These are phyloP conservation scores for Drosophila mettleri DNA, from an alignment of 2,888 invertebrate genomes.

Conservation along the genomic window DNA sequence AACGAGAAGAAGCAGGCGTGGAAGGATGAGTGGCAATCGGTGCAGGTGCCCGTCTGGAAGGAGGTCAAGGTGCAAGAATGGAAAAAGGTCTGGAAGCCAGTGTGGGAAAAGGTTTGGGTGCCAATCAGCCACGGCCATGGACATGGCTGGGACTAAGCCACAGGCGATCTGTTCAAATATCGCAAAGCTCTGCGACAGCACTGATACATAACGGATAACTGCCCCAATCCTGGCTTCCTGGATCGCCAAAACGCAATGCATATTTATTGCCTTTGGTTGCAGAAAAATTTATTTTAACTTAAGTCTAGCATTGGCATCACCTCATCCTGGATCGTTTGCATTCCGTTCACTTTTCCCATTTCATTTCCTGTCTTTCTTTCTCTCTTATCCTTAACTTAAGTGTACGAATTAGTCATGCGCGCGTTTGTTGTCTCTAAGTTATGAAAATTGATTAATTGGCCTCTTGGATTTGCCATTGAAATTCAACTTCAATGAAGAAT, in stretches of 20 bases:
- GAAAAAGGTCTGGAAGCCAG: conserved; percentile 93
- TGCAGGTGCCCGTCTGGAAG: conserved; percentile 91
- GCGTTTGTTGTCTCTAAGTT: conserved; percentile 76
- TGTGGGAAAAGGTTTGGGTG: conserved; percentile 94
- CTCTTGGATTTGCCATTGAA: conserved; percentile 56
- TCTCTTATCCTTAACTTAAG: conserved; percentile 55
- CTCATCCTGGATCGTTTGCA: conserved; percentile 36
- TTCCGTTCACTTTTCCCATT: conserved; percentile 6
- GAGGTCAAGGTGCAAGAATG: conserved; percentile 88
- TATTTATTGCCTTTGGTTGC: conserved; percentile 1
- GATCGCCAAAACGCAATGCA: neutral
- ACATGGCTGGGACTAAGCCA: conserved; percentile 83
- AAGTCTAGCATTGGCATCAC: conserved; percentile 36
- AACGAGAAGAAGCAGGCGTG: conserved; percentile 91
- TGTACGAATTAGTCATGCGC: conserved; percentile 83
- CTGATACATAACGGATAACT: conserved; percentile 74
- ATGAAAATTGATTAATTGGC: conserved; percentile 50
- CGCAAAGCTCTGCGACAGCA: conserved; percentile 74
- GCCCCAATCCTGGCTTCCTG: conserved; percentile 44
- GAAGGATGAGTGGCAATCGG: conserved; percentile 89
- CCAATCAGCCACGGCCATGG: conserved; percentile 85
- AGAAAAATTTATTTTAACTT: conserved; percentile 41
- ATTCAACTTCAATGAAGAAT: conserved; percentile 62
- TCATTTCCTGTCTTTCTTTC: neutral
- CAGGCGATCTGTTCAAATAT: conserved; percentile 2